phyloP scores from a whole-genome alignment of 2,113 vertebrate species.

The Athene noctua region DNA sequence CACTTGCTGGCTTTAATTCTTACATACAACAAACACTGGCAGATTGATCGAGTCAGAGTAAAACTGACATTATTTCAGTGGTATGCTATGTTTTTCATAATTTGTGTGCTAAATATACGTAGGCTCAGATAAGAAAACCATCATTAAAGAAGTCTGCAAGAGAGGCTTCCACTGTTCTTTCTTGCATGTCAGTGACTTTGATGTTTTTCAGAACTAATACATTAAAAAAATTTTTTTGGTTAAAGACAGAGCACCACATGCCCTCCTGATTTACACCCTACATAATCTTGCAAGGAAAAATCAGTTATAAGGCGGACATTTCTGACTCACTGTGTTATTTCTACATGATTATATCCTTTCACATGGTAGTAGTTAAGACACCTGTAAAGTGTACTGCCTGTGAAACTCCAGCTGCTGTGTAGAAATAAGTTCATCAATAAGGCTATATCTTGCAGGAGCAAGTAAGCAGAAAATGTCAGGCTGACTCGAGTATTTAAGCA shows the following conservation, averaged over 20 bases:
- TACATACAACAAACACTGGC: neutral
- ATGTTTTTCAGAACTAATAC: neutral
- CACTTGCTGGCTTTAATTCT: neutral
- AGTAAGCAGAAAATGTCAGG: neutral
- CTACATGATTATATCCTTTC: neutral
- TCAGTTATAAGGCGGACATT: neutral
- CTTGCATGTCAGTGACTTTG: neutral
- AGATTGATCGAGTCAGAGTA: neutral
- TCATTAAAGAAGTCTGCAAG: neutral
- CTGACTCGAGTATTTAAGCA: neutral
- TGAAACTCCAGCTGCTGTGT: neutral
- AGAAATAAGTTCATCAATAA: neutral
- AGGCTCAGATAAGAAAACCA: neutral
- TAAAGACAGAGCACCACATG: neutral
- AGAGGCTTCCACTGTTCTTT: neutral
- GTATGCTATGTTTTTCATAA: neutral
- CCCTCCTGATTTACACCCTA: neutral
- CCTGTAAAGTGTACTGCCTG: neutral
- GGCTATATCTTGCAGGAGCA: neutral
- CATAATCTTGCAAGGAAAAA: neutral
- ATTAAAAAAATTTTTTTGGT: neutral
- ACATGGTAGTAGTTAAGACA: neutral
- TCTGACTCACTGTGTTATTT: neutral
- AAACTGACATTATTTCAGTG: neutral
- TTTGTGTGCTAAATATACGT: neutral